These are phyloP conservation scores for Tetragonula clypearis DNA, from an alignment of 1,140 invertebrate genomes.

Conservation along the genomic window DNA sequence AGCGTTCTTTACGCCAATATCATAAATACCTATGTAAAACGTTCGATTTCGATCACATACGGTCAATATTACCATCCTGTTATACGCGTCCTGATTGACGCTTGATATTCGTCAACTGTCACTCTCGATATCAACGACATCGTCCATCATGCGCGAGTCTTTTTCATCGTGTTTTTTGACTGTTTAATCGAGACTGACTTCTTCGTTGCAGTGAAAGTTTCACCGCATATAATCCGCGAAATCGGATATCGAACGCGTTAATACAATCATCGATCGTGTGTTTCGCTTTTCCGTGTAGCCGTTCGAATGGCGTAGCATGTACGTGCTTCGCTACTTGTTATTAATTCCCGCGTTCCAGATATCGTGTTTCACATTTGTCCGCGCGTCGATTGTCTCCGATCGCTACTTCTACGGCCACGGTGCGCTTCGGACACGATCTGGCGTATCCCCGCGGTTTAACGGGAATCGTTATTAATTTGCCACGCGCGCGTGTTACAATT, in stretches of 20 bases:
- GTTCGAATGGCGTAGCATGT: neutral
- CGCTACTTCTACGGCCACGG: neutral
- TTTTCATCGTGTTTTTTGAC: too few relatives aligned
- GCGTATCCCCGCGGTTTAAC: slow-evolving; percentile 25
- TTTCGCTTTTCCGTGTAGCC: neutral
- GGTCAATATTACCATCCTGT: too few relatives aligned
- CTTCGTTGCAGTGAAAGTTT: too few relatives aligned
- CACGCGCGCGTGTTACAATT: slow-evolving; percentile 27
- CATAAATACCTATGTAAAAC: too few relatives aligned
- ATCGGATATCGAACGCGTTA: neutral
- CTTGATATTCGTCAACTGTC: too few relatives aligned
- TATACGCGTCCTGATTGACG: too few relatives aligned
- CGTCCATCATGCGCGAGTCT: too few relatives aligned
- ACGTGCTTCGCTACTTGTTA: neutral
- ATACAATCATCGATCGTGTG: neutral
- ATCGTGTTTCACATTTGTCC: neutral
- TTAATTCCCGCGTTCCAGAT: neutral
- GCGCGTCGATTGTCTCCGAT: neutral
- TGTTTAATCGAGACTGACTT: too few relatives aligned
- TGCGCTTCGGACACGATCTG: neutral
- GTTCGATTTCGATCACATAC: too few relatives aligned
- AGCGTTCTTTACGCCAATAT: too few relatives aligned
- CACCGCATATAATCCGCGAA: neutral
- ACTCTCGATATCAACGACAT: too few relatives aligned
- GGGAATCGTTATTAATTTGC: slow-evolving; percentile 45